Base-by-base conservation (phyloP, 92 coral and sea anemone species). In the Isaurus tuberculatus region DNA sequence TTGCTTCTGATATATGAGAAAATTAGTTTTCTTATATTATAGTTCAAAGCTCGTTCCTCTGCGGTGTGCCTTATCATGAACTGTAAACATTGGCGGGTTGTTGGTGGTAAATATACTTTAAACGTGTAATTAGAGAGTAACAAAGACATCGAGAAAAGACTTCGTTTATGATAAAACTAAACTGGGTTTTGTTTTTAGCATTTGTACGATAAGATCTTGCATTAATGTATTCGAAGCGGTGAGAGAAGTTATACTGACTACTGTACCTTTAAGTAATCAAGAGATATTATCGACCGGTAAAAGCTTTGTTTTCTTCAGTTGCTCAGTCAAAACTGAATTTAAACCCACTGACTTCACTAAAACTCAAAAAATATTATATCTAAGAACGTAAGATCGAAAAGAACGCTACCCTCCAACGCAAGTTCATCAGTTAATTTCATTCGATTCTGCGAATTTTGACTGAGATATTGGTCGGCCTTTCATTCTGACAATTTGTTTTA, bases 31-130 rank as follows among this genome's bases (percentile, higher is more conserved):
- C 84, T 42, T 65, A 5, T 8, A 57, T 26, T 26, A 6, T 9
- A 3, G 34, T 63, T 63, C 6, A 6, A n/a, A 26, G 1, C 33
- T 25, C 31, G 27, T 3, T 26, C 19, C 29, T 55, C 63, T 55
- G 28, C 8, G 63, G n/a, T 27, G 10, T 14, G 8, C 4, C 68
- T 90, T 75, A 81, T 91, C 88, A 53, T 80, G 72, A 80, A 57
- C 90, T 85, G 80, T 75, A 71, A 79, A 86, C 53, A 90, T 89
- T 91, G 98, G 94, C 94, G 94, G 86, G 63, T 33, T 67, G 42
- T 61, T 86, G 95, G 91, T 87, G 93, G 89, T 89, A 87, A 80
- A 69, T 78, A 53, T 88, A 89, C 89, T 84, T 91, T 91, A 86
- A 85, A 73, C 37, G 43, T 79, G 70, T 89, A 93, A 93, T 91